Evolutionary conservation across 1,140 invertebrate species (phyloP).

Genomic region (Ostrea denselamellosa): DNA sequence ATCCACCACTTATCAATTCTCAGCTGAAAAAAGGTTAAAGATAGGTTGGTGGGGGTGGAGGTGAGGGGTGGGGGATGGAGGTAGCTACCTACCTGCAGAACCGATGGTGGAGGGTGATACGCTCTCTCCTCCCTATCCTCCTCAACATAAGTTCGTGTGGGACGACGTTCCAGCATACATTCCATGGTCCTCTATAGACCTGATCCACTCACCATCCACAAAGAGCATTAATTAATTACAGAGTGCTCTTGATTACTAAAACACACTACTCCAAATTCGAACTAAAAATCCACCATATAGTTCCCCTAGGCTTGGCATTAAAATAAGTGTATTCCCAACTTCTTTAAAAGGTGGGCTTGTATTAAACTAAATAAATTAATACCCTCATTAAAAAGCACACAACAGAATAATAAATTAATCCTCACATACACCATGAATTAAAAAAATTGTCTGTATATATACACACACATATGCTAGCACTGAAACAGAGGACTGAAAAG

Average conservation of each 20-base stretch:
- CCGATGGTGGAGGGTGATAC: slow-evolving; percentile 6
- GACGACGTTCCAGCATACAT: slow-evolving; percentile 10
- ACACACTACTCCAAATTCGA: slow-evolving; percentile 23
- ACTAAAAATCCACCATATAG: neutral
- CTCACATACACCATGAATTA: neutral
- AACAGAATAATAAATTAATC: slow-evolving; percentile 29
- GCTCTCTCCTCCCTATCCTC: slow-evolving; percentile 2
- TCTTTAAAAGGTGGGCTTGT: neutral
- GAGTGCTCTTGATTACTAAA: neutral
- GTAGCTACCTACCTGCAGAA: neutral
- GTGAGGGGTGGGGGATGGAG: neutral
- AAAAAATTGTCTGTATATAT: neutral
- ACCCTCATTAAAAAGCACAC: neutral
- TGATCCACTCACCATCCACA: neutral
- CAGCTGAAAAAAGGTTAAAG: no score
- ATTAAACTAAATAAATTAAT: slow-evolving; percentile 16
- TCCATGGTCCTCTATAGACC: slow-evolving; percentile 6
- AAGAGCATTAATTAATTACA: slow-evolving; percentile 29
- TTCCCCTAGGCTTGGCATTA: neutral
- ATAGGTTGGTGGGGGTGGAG: neutral
- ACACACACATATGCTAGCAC: slow-evolving; percentile 29
- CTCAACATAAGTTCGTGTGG: slow-evolving; percentile 2
- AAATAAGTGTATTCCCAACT: slow-evolving; percentile 16
- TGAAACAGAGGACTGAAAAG: neutral
- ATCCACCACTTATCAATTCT: neutral